Evolutionary conservation across 2,113 vertebrate species (phyloP).

Genomic region (Stictonetta naevosa): DNA sequence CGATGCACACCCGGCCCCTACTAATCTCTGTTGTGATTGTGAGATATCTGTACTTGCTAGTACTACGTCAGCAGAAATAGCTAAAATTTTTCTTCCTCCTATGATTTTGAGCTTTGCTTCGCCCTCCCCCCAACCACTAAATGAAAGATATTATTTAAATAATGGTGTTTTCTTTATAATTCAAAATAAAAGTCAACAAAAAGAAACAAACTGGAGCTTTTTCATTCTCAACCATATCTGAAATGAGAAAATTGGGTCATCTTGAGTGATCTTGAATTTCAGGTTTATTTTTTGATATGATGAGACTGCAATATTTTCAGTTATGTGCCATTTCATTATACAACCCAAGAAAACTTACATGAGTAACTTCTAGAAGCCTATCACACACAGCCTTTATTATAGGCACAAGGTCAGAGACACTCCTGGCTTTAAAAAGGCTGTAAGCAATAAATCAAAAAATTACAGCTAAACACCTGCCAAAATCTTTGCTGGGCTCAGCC

Average conservation of each 20-base stretch:
- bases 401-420: neutral
- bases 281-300: neutral
- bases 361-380: neutral
- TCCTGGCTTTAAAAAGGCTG: neutral
- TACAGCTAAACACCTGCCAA: neutral
- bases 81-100: conserved; percentile 46
- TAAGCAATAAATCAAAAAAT: neutral
- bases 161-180: conserved; percentile 6
- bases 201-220: neutral
- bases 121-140: neutral
- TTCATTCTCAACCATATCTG: conserved; percentile 25
- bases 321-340: neutral
- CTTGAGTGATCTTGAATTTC: neutral
- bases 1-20: neutral
- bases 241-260: neutral
- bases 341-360: neutral
- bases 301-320: neutral
- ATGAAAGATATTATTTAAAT: conserved; percentile 52
- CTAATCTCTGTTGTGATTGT: neutral
- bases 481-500: neutral
- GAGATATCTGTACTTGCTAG: neutral
- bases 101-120: neutral
- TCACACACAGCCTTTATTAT: neutral
- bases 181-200: conserved; percentile 11
- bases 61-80: conserved; percentile 22